A percentile compares a stretch with the other conserved stretches of the same genome.
Conservation (phyloP, 1,140 invertebrate species). For the Plutomurus gul region DNA sequence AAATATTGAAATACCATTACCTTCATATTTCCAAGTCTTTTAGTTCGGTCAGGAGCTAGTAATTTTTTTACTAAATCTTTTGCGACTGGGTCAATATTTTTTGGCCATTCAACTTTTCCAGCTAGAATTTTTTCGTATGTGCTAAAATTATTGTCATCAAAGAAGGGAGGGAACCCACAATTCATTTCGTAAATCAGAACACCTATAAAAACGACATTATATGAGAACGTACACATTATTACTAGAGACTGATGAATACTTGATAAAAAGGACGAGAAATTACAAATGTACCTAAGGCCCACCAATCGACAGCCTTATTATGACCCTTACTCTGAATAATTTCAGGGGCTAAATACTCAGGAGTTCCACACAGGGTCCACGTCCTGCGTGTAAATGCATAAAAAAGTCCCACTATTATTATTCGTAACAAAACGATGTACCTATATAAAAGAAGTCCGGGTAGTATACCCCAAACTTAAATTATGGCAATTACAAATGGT, state of each 20-base stretch:
- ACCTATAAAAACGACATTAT: slow-evolving; percentile 60
- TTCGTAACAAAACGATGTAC: too few relatives aligned
- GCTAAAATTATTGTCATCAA: slow-evolving; percentile 92
- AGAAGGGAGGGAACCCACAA: slow-evolving; percentile 91
- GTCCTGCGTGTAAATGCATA: slow-evolving; percentile 64
- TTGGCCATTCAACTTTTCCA: slow-evolving; percentile 90
- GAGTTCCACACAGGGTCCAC: slow-evolving; percentile 95
- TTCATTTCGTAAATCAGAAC: slow-evolving; percentile 96
- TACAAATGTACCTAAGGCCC: slow-evolving; percentile 90
- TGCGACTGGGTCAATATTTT: slow-evolving; percentile 85
- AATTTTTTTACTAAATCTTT: slow-evolving; percentile 95
- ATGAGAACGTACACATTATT: neutral
- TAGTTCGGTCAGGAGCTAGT: slow-evolving; percentile 87
- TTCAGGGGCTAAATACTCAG: slow-evolving; percentile 57
- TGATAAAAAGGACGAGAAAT: slow-evolving; percentile 62
- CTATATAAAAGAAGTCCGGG: too few relatives aligned
- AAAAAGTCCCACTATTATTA: too few relatives aligned
- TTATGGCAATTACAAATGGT: too few relatives aligned
- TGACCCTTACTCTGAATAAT: slow-evolving; percentile 94
- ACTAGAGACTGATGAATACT: neutral
- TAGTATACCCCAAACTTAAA: too few relatives aligned
- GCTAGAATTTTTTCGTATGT: slow-evolving; percentile 95
- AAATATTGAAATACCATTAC: too few relatives aligned
- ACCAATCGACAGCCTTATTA: slow-evolving; percentile 97
- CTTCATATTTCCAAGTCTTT: slow-evolving; percentile 94